Evolutionary conservation across 1,140 invertebrate species (phyloP).

Genomic region (Ruditapes philippinarum): DNA sequence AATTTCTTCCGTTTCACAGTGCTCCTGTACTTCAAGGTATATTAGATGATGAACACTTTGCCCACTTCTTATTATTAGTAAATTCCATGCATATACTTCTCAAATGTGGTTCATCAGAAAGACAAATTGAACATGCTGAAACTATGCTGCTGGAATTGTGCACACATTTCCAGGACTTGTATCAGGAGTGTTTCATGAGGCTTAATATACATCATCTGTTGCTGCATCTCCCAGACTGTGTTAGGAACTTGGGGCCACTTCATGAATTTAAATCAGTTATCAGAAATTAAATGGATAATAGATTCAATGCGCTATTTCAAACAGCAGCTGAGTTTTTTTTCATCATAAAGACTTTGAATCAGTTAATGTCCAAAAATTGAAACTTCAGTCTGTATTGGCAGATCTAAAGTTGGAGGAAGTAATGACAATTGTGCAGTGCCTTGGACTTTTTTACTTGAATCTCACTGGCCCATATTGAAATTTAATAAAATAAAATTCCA

Average conservation of each 20-base stretch:
- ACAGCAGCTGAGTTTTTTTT: constrained; percentile 23
- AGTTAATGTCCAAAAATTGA: constrained; percentile 7
- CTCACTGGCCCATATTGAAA: constrained; percentile 63
- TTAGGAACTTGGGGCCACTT: constrained; percentile 63
- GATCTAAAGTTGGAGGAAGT: constrained; percentile 23
- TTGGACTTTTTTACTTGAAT: constrained; percentile 59
- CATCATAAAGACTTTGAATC: constrained; percentile 30
- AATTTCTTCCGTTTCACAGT: constrained; percentile 67
- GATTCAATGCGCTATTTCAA: constrained; percentile 41
- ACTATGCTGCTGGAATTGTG: constrained; percentile 50
- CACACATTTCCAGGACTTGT: constrained; percentile 19
- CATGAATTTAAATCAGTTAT: constrained; percentile 35
- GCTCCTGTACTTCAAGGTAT: constrained; percentile 56
- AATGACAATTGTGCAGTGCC: constrained; percentile 14
- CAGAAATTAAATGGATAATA: constrained; percentile 45
- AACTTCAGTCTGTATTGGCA: constrained; percentile 22
- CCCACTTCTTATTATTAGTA: constrained; percentile 60
- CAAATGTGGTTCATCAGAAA: constrained; percentile 38
- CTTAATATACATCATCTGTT: constrained; percentile 11
- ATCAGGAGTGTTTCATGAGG: constrained; percentile 39
- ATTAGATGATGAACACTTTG: neutral
- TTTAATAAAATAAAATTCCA: no score
- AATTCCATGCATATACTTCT: constrained; percentile 57
- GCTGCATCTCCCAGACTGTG: constrained; percentile 63
- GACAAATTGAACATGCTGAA: constrained; percentile 1